Base-by-base conservation (phyloP, 2,888 invertebrate species). In the Drosophila affinis region DNA sequence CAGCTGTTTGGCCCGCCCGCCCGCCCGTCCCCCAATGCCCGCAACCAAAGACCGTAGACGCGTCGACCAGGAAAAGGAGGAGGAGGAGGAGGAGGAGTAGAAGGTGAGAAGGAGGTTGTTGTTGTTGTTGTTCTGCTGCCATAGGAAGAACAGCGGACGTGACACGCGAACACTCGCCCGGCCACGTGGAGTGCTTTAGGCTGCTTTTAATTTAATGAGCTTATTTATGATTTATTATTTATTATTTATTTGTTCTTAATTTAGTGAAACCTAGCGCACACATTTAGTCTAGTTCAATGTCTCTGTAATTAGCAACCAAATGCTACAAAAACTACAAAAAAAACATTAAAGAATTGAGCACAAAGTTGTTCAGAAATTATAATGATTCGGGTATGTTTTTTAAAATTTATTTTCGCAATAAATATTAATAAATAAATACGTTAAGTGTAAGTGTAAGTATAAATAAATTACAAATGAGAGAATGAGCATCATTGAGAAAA, bases 281-380 rank as follows among this genome's bases (percentile, higher is more conserved):
- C 83, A 81, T 79, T 82, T 81, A 86, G 78, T 75, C 55, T 62
- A 48, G 32, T 62, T 55, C 44, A 65, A 65, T 65, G 67, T 68
- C 49, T 44, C 57, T 72, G 72, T 81, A 87, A 81, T 59, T 75
- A 90, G 90, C 90, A 90, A 73, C 14, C 46, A 64, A 88, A 65
- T 79, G 90, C 90, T 90, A 79, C 84, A 90, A 89, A 90, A 90
- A 76, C 3, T 7, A 17, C 63, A 74, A 78, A 80, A 81, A 84
- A 87, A 75, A 29, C 52, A 53, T 51, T 55, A 64, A 72, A 58
- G 34, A 67, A 75, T 57, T 55, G 78, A 61, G 75, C 73, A 48
- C 24, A 63, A 75, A 21, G 60, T 68, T 67, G 76, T 84, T 77
- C 75, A 55, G 61, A 74, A 78, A 72, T 62, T 69, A 17, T 75